phyloP scores from a whole-genome alignment of 2,888 invertebrate species.

The Apotomis turbidana region DNA sequence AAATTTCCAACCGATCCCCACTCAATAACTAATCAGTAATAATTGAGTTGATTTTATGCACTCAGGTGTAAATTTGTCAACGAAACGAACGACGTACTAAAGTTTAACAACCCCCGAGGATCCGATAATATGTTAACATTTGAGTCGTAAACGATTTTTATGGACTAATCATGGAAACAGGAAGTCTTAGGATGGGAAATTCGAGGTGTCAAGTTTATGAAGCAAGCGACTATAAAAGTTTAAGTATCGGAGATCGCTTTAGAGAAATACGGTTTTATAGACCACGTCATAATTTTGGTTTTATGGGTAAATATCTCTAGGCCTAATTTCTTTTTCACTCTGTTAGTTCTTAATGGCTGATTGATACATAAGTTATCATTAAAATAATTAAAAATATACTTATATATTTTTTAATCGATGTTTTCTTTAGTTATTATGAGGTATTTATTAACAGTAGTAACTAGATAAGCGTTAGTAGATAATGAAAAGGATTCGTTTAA shows the following conservation, averaged over 20 bases:
- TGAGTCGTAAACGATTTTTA: slow-evolving; percentile 17
- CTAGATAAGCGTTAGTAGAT: too few species aligned
- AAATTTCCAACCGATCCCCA: not conserved
- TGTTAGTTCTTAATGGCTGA: too few species aligned
- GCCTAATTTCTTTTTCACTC: too few species aligned
- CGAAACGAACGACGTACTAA: slow-evolving; percentile 9
- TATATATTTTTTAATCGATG: too few species aligned
- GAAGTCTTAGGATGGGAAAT: not conserved
- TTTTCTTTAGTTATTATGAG: too few species aligned
- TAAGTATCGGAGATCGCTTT: not conserved
- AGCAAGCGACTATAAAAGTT: not conserved
- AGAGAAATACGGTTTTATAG: not conserved
- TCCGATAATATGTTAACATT: slow-evolving; percentile 27
- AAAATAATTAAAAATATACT: too few species aligned
- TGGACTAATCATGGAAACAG: slow-evolving; percentile 7
- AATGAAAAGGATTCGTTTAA: too few species aligned
- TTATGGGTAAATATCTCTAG: too few species aligned
- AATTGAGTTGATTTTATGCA: slow-evolving; percentile 14
- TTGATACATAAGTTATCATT: too few species aligned
- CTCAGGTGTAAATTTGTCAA: slow-evolving; percentile 17
- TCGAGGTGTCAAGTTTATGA: not conserved
- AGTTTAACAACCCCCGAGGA: slow-evolving; percentile 22
- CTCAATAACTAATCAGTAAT: not conserved
- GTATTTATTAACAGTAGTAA: too few species aligned
- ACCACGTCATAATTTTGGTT: too few species aligned